A percentile compares a stretch with the other conserved stretches of the same genome.
phyloP scores from a whole-genome alignment of 2,797 vertebrate genomes.

The Leptatherina wallacei region DNA sequence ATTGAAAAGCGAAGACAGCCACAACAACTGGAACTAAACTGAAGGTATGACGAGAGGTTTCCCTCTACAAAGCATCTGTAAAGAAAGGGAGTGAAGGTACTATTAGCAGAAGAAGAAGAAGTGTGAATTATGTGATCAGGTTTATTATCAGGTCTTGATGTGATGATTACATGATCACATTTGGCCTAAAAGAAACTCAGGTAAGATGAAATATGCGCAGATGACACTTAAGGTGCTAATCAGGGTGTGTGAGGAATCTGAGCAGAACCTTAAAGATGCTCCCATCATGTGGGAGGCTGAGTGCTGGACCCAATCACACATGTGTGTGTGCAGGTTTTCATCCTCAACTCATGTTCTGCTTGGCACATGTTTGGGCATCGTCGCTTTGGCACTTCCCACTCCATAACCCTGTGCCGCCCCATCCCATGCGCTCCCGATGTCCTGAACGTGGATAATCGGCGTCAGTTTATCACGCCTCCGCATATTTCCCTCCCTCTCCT shows the following conservation, averaged over 20 bases:
- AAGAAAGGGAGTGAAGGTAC: conserved; percentile 5
- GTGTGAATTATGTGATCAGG: conserved; percentile 17
- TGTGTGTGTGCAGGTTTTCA: conserved; percentile 35
- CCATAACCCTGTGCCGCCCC: conserved; percentile 76
- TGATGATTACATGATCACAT: conserved; percentile 9
- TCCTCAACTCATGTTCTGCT: conserved; percentile 42
- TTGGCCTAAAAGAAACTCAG: conserved; percentile 18
- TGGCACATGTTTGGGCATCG: conserved; percentile 57
- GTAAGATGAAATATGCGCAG: conserved; percentile 5
- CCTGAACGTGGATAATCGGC: conserved; percentile 99
- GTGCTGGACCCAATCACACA: conserved; percentile 1
- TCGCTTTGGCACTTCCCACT: conserved; percentile 45
- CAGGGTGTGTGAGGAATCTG: neutral
- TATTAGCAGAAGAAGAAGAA: neutral
- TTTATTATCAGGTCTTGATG: conserved; percentile 14
- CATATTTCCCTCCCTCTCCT: conserved; percentile 94
- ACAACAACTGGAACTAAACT: conserved; percentile 1
- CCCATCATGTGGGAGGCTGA: neutral
- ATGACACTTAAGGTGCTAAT: neutral
- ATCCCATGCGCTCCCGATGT: conserved; percentile 91
- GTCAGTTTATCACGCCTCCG: conserved; percentile 98
- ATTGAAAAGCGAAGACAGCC: conserved; percentile 7
- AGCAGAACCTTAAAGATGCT: neutral
- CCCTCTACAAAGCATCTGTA: neutral
- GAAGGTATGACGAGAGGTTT: conserved; percentile 11